Conservation (phyloP, 2,888 invertebrate genomes). For the Plebejus anna region DNA sequence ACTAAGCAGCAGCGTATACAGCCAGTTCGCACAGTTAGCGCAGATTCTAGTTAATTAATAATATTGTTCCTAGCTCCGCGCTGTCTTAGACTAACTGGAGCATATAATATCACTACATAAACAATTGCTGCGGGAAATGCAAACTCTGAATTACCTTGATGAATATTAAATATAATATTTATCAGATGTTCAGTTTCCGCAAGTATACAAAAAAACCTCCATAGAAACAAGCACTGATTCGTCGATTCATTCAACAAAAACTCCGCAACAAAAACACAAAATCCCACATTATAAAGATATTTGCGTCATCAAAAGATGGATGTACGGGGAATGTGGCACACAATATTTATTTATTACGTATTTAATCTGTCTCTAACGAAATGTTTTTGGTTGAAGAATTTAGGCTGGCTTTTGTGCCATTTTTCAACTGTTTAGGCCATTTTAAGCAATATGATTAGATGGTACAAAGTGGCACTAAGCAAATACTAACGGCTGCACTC, state of each 20-base stretch:
- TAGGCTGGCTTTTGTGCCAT: background rate
- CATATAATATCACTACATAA: constrained; percentile 19
- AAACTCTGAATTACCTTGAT: background rate
- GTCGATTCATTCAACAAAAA: background rate
- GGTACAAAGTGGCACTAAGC: too few relatives aligned
- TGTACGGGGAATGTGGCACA: background rate
- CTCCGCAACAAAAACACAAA: constrained; percentile 5
- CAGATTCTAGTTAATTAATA: constrained; percentile 22
- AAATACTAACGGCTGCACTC: too few relatives aligned
- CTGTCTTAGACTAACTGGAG: constrained; percentile 9
- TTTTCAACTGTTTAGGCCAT: background rate
- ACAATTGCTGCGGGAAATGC: constrained; percentile 17
- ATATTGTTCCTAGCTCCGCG: constrained; percentile 8
- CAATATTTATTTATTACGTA: background rate
- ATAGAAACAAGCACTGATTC: background rate
- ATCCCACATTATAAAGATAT: constrained; percentile 11
- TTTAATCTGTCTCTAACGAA: background rate
- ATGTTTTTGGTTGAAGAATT: background rate
- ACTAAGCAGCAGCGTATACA: constrained; percentile 8
- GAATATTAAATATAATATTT: constrained; percentile 5
- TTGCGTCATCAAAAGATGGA: constrained; percentile 15
- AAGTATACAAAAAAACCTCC: background rate
- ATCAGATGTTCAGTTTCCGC: background rate
- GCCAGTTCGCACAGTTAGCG: constrained; percentile 15
- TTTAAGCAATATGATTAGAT: too few relatives aligned